Evolutionary conservation across 2,113 vertebrate genomes (phyloP), one percentile per base, ranked within the genome.

Genomic region (Opisthocomus hoazin): DNA sequence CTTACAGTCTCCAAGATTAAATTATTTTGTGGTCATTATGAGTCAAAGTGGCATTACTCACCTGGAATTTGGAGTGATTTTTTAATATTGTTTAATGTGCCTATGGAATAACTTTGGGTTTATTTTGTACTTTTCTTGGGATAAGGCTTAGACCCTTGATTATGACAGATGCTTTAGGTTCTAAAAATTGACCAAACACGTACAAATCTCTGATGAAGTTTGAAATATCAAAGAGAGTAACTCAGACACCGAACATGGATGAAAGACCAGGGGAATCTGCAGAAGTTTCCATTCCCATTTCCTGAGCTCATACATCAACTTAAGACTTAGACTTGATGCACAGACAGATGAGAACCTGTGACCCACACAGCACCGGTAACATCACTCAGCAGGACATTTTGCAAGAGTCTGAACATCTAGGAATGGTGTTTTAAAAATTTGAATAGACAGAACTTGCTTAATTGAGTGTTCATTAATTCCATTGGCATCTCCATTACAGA

Each of bases 11-110:
- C 30, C 30, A 65, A 69, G 50, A 87, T 21, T 6, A 95, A 87
- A 82, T 82, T 68, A 60, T 71, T 84, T 87, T 90, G 87, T 70
- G 27, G 46, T 84, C n/a, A 70, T 76, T 91, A 76, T 89, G 87
- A 90, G 57, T 87, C 70, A 88, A 94, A 54, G 51, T 57, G 46
- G 41, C 41, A 82, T 94, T 94, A 94, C 70, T 90, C 84, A 95
- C 61, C 61, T 68, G 27, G 51, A 93, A 84, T 91, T 94, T 43
- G 39, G 41, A 74, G 23, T 37, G 51, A n/a, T 65, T 82, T 94
- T 94, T 87, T n/a, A 75, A 79, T 89, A 56, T 56, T 73, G 6
- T 48, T 78, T 92, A 70, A 84, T 63, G 27, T 21, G 13, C 7
- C 36, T 68, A n/a, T 76, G 65, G 30, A 84, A 94, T 68, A 75